Evolutionary conservation across 2,797 vertebrate species (phyloP).

Genomic region (Crotalus adamanteus): DNA sequence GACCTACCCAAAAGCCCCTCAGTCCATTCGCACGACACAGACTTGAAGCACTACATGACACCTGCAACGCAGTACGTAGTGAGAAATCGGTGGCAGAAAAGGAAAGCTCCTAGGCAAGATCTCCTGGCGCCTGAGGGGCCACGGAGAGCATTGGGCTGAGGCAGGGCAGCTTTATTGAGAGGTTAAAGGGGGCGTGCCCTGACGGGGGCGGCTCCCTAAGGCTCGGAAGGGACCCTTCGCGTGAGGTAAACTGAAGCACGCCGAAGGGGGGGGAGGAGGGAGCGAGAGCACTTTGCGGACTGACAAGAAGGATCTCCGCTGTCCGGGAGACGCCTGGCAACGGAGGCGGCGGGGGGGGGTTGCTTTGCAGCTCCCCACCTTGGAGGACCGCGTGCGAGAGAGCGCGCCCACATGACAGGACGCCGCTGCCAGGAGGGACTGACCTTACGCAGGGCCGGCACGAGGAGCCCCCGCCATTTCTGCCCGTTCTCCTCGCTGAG

Average conservation of each 20-base stretch:
- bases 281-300: background rate
- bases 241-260: too few relatives aligned
- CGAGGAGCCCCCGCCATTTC: constrained; percentile 96
- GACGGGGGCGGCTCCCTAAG: background rate
- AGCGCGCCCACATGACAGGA: background rate
- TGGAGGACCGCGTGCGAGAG: background rate
- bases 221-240: background rate
- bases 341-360: rapidly evolving
- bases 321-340: background rate
- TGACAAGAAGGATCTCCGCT: background rate
- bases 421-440: constrained; percentile 16
- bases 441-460: constrained; percentile 93
- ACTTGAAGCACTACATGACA: background rate
- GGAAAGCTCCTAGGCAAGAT: background rate
- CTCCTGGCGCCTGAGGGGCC: background rate
- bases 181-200: background rate
- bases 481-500: constrained; percentile 93
- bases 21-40: background rate
- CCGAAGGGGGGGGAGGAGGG: background rate
- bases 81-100: background rate
- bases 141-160: background rate
- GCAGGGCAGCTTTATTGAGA: background rate
- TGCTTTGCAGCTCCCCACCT: background rate
- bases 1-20: background rate
- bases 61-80: background rate